A percentile compares a stretch with the other conserved stretches of the same genome.
Evolutionary conservation across 2,113 vertebrate genomes (phyloP).

Genomic region (Phalacrocorax brasilianus): DNA sequence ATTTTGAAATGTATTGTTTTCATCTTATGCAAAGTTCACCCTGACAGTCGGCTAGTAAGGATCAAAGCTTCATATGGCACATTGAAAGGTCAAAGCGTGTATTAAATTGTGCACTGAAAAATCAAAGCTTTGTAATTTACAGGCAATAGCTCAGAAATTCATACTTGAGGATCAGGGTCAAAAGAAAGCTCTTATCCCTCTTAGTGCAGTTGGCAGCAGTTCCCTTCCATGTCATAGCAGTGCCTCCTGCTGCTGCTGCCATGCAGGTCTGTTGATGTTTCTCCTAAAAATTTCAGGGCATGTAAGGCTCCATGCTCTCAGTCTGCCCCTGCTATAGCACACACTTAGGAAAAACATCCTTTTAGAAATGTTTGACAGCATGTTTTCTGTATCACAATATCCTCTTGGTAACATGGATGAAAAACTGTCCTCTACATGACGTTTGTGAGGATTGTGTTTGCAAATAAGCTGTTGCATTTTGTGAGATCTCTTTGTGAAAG

Average conservation of each 20-base stretch:
- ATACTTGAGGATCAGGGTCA: constrained; percentile 32
- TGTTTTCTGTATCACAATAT: neutral
- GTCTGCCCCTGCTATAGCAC: neutral
- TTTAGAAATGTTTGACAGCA: neutral
- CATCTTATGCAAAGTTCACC: constrained; percentile 57
- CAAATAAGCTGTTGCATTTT: neutral
- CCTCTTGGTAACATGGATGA: neutral
- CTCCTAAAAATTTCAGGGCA: neutral
- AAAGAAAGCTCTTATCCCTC: constrained; percentile 22
- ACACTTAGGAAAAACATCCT: neutral
- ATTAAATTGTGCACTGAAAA: constrained; percentile 58
- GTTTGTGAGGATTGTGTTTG: neutral
- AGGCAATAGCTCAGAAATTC: constrained; percentile 32
- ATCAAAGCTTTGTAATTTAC: constrained; percentile 62
- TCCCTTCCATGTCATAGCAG: neutral
- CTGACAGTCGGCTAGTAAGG: constrained; percentile 51
- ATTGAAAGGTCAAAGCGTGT: constrained; percentile 52
- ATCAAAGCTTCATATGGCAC: constrained; percentile 61
- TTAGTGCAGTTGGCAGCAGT: neutral
- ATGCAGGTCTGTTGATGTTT: neutral
- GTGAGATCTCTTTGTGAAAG: neutral
- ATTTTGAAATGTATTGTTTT: constrained; percentile 49
- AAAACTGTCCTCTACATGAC: neutral
- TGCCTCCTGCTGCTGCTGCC: constrained; percentile 39
- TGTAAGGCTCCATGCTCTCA: neutral